Conservation (phyloP, 2,888 invertebrate species). For the Gymnocheta viridis region DNA sequence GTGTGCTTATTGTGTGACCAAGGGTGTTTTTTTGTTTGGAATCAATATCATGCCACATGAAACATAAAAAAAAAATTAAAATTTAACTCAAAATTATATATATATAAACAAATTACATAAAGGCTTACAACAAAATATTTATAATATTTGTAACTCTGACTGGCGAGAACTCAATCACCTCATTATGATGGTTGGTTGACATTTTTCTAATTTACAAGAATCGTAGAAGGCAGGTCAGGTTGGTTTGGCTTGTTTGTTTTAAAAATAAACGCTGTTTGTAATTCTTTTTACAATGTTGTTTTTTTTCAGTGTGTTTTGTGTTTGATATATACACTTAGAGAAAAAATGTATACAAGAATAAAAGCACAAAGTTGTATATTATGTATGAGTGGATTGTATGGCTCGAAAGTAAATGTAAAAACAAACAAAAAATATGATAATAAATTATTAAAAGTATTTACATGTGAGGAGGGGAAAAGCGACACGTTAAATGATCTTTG, state of each 20-base stretch:
- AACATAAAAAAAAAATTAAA: conserved; percentile 70
- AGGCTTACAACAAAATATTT: conserved; percentile 69
- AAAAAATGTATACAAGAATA: conserved; percentile 58
- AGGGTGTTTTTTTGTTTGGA: conserved; percentile 59
- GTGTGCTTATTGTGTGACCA: conserved; percentile 71
- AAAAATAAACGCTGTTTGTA: conserved; percentile 69
- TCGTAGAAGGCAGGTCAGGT: conserved; percentile 70
- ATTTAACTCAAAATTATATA: conserved; percentile 68
- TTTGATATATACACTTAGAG: conserved; percentile 55
- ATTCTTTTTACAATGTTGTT: conserved; percentile 66
- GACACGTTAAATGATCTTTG: neutral
- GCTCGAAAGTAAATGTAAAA: conserved; percentile 10
- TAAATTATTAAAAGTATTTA: conserved; percentile 53
- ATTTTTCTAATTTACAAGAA: conserved; percentile 66
- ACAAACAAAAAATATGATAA: neutral
- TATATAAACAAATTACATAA: conserved; percentile 56
- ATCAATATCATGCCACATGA: conserved; percentile 75
- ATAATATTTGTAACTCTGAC: conserved; percentile 75
- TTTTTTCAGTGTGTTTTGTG: conserved; percentile 55
- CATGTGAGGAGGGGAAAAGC: conserved; percentile 40
- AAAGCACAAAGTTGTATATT: conserved; percentile 55
- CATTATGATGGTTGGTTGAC: conserved; percentile 58
- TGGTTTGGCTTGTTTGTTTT: conserved; percentile 71
- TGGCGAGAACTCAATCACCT: conserved; percentile 75
- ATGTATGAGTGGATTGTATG: conserved; percentile 25